Evolutionary conservation across 2,113 vertebrate species (phyloP), one percentile per base, ranked within the genome.

Genomic region (Neolamprologus variostigma): DNA sequence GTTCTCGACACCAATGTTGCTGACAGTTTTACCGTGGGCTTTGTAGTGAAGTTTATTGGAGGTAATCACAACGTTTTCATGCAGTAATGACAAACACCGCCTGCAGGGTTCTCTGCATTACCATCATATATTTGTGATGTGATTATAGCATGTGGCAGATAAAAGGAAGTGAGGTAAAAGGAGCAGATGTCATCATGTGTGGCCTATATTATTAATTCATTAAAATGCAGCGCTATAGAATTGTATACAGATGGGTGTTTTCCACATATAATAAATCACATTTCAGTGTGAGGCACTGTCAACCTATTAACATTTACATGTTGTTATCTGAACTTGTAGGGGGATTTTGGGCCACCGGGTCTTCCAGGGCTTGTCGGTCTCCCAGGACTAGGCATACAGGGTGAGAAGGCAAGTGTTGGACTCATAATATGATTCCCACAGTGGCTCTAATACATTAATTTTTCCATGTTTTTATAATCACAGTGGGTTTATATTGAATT

Each of bases 291-390:
- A 6, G 47, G n/a, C 1, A 23, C 12, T n/a, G 31, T 40, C 19
- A 17, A 40, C 8, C 40, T 35, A 16, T 81, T 8, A 87, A 54
- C 31, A 71, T 40, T 21, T 63, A 81, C 21, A 42, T 17, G n/a
- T 37, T 82, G 13, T 86, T 10, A 21, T 76, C 35, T 81, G 7
- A 21, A 68, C 45, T 23, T 85, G 9, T 76, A 98, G 97, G 96
- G 97, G 87, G 97, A 98, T 35, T 94, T 97, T 57, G 97, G 96
- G 59, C 94, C 96, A 87, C 96, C 97, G 73, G 97, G 97, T 89
- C 93, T 96, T 95, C 95, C 96, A 6, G 97, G 98, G 21, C 94
- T 92, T 61, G 17, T 93, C 82, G 97, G 98, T 86, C 95, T 96
- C 89, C 90, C 96, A 91, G 97, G 97, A 82, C 57, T 84, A 82